Conservation (phyloP, 2,113 vertebrate species). For the Gallinago media region DNA sequence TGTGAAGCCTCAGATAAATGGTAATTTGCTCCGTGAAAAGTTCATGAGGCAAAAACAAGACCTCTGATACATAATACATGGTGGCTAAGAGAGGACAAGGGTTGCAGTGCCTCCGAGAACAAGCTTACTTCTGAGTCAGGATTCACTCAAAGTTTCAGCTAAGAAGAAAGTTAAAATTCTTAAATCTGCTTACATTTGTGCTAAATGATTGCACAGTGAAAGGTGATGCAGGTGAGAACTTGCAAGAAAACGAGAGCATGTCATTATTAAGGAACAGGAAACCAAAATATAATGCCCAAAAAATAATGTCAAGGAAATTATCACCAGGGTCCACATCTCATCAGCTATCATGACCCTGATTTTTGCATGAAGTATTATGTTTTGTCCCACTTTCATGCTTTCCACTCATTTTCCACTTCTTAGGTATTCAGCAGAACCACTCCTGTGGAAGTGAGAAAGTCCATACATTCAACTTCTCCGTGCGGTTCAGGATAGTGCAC, state of each 20-base stretch:
- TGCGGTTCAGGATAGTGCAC: fast-evolving
- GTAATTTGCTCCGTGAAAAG: conserved; percentile 66
- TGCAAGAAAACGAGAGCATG: not conserved
- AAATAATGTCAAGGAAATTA: not conserved
- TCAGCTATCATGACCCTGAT: not conserved
- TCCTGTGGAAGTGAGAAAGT: not conserved
- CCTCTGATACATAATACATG: not conserved
- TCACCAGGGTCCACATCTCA: not conserved
- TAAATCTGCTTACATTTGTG: not conserved
- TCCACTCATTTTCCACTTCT: not conserved
- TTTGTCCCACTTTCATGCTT: not conserved
- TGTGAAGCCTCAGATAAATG: conserved; percentile 44
- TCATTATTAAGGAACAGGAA: not conserved
- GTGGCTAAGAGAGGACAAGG: conserved; percentile 1
- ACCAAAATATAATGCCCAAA: not conserved
- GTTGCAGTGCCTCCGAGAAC: not conserved
- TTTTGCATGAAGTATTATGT: not conserved
- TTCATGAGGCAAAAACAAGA: conserved; percentile 58
- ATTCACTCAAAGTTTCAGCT: not conserved
- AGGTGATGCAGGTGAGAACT: not conserved
- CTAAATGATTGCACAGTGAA: not conserved
- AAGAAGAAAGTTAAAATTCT: not conserved
- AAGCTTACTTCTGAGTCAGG: not conserved
- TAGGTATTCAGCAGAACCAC: not conserved
- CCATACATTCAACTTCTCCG: not conserved